Evolutionary conservation across 2,888 invertebrate genomes (phyloP), one percentile per base, ranked within the genome.

Genomic region (Melitaea athalia): DNA sequence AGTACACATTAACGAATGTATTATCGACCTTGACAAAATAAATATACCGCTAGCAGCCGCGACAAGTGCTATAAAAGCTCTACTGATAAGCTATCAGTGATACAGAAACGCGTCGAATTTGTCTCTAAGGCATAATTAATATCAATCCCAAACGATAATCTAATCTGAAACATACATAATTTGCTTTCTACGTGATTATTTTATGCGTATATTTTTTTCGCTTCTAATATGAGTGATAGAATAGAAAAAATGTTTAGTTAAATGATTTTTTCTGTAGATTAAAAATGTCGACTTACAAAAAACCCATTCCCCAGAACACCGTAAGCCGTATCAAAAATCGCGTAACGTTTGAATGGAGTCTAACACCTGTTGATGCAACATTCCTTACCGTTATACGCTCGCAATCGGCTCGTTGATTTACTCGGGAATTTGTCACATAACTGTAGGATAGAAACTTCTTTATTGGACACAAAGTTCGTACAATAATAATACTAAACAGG

Each of bases 321-420:
- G 43, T 62, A 59, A 15, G 8, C 55, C 55, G 55, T 57, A 10
- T 10, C 15, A 57, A 57, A 33, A 60, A 60, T 60, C 60, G 64
- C 53, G 15, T 53, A 55, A 11, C 38, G 55, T 59, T 49, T 70
- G 64, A 70, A 70, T 70, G 70, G 59, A 42, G 62, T 57, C 53
- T 60, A 61, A 55, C 69, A 72, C 71, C 71, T 72, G 71, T 72
- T 69, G 64, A 33, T 50, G 63, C 67, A 50, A 61, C 71, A 71
- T 71, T 71, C 71, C 69, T 59, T 59, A 72, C 71, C 69, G 72
- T 69, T 72, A 69, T 24, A n/a, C 64, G 43, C 61, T 63, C 63
- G 64, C 67, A 66, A 63, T 52, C 59, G 24, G 61, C 61, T 62
- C 55, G 66, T 55, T 55, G 53, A 62, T 45, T 66, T 53, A 52